A percentile compares a stretch with the other conserved stretches of the same genome.
phyloP scores from a whole-genome alignment of 2,797 vertebrate species.

The Cheirogaleus major region DNA sequence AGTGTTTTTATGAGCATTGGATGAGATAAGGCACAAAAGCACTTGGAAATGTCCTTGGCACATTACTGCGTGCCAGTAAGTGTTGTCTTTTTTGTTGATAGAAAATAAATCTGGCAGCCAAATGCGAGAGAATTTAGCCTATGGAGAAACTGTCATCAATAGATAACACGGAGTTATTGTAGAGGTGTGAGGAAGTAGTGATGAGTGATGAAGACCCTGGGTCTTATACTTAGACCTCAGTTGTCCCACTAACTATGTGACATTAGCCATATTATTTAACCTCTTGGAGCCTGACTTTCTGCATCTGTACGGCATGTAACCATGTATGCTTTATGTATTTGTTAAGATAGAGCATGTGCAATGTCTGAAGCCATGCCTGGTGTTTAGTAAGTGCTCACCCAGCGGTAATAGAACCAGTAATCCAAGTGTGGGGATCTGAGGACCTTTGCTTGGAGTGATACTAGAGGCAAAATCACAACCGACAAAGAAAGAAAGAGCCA shows the following conservation, averaged over 20 bases:
- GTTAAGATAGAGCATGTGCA: neutral
- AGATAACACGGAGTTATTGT: neutral
- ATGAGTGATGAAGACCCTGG: neutral
- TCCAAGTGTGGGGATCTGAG: neutral
- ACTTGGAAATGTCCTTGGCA: neutral
- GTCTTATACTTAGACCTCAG: neutral
- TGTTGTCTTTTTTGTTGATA: neutral
- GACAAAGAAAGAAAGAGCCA: neutral
- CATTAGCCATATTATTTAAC: neutral
- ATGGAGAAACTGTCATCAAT: neutral
- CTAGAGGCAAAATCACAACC: neutral
- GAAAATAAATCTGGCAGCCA: neutral
- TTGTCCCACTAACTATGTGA: neutral
- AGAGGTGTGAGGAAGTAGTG: neutral
- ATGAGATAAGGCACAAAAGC: neutral
- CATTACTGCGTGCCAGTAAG: neutral
- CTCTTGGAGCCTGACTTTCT: neutral
- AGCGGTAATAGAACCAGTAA: neutral
- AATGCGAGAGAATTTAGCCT: neutral
- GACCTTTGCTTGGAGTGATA: neutral
- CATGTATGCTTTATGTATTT: neutral
- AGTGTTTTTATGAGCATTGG: neutral
- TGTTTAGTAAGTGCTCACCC: neutral
- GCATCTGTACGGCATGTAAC: neutral
- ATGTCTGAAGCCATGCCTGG: neutral